Evolutionary conservation across 2,113 vertebrate species (phyloP), one percentile per base, ranked within the genome.

Genomic region (Alaudala cheleensis): DNA sequence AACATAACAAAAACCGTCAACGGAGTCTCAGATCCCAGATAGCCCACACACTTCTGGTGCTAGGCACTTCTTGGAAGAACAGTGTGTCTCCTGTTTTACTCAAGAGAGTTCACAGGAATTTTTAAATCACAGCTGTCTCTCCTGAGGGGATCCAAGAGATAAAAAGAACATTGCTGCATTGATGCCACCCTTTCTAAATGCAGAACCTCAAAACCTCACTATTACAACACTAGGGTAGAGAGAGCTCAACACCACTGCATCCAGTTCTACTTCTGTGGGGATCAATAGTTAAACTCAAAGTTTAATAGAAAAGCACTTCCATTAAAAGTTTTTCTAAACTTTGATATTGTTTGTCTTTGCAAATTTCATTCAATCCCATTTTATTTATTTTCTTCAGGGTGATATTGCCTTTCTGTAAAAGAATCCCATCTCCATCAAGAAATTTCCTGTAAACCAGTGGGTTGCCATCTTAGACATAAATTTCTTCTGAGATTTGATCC

Each of bases 41-140:
- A 91, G 37, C 54, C n/a, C 49, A 81, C 60, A 64, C 51, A 67
- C 8, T 94, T 90, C 7, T 60, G 44, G 66, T 82, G n/a, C 61
- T 91, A 45, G 22, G 40, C 51, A 83, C 12, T 40, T 92, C 73
- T 86, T 92, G 89, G 78, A 93, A 96, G 69, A 92, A 82, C 92
- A 95, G 19, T n/a, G 33, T 79, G 93, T 92, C 73, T 93, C 53
- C 70, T 91, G 28, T 61, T 74, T 2, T 18, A 56, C 61, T 40
- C 65, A 45, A 58, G 45, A 91, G 53, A 92, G 33, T 56, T 87
- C 28, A 76, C 17, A 80, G 51, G 73, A 81, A 92, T 86, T 83
- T 81, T 50, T 51, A 77, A 86, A 78, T 56, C 25, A 44, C 22
- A 57, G 23, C 57, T 84, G 26, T 44, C 22, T 84, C 22, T 81